Conservation (phyloP, 2,113 vertebrate genomes). For the Cryptomyrus ogoouensis region DNA sequence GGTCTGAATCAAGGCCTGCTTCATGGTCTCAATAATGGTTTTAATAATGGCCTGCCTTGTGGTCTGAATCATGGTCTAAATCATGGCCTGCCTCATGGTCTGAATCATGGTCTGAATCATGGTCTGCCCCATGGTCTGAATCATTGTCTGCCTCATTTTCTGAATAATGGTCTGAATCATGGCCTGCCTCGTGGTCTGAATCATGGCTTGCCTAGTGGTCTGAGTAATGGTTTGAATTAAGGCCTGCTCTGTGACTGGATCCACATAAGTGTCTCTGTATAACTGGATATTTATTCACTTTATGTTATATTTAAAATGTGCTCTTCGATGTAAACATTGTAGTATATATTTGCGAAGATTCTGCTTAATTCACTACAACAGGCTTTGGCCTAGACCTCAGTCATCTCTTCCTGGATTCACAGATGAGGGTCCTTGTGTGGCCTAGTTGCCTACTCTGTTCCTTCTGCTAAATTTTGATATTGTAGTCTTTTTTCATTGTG, state of each 20-base stretch:
- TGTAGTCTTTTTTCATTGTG: not conserved
- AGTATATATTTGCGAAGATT: not conserved
- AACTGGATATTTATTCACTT: not conserved
- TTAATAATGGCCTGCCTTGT: not conserved
- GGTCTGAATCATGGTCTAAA: not conserved
- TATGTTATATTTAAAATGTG: not conserved
- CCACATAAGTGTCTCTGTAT: not conserved
- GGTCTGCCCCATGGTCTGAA: too few relatives aligned
- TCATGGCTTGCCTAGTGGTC: too few relatives aligned
- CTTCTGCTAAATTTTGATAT: not conserved
- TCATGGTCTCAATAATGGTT: too few relatives aligned
- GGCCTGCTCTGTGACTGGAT: not conserved
- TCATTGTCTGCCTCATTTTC: too few relatives aligned
- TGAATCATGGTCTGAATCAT: too few relatives aligned
- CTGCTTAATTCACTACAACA: not conserved
- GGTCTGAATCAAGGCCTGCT: not conserved
- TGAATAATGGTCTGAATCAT: not conserved
- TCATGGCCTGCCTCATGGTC: too few relatives aligned
- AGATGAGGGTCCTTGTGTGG: not conserved
- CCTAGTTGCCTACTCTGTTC: not conserved
- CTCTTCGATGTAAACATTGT: not conserved
- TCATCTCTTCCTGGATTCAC: not conserved
- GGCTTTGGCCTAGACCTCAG: not conserved
- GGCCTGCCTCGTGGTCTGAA: not conserved
- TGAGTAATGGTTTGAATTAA: not conserved